These are phyloP conservation scores for Darevskia nairensis DNA, from an alignment of 2,797 vertebrate species.

Conservation along the genomic window DNA sequence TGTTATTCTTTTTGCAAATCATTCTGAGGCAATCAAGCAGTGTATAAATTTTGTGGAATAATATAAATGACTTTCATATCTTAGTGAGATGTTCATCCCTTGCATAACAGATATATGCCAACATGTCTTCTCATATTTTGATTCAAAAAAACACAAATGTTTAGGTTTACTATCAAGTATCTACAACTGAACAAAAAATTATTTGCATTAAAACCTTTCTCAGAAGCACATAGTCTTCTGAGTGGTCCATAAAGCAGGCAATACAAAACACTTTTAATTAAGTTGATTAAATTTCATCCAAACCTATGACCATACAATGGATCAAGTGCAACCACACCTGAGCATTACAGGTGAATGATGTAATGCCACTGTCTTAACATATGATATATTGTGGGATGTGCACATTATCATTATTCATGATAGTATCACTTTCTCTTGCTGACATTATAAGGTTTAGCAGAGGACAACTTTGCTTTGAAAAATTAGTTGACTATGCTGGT, in stretches of 20 bases:
- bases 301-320: not conserved
- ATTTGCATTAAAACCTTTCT: not conserved
- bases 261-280: not conserved
- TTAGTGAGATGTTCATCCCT: not conserved
- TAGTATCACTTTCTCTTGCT: not conserved
- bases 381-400: not conserved
- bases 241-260: not conserved
- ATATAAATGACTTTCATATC: not conserved
- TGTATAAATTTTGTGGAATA: no score
- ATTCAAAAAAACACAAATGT: not conserved
- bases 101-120: not conserved
- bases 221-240: not conserved
- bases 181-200: not conserved
- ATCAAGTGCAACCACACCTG: not conserved
- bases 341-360: not conserved
- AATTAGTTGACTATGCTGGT: not conserved
- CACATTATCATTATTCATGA: rapidly evolving
- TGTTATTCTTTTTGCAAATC: no score
- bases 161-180: no score
- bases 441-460: not conserved
- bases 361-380: not conserved
- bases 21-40: no score
- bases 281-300: not conserved
- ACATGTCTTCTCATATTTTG: not conserved
- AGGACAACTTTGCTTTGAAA: not conserved